phyloP scores from a whole-genome alignment of 2,888 invertebrate species.

The Luperina nickerlii region DNA sequence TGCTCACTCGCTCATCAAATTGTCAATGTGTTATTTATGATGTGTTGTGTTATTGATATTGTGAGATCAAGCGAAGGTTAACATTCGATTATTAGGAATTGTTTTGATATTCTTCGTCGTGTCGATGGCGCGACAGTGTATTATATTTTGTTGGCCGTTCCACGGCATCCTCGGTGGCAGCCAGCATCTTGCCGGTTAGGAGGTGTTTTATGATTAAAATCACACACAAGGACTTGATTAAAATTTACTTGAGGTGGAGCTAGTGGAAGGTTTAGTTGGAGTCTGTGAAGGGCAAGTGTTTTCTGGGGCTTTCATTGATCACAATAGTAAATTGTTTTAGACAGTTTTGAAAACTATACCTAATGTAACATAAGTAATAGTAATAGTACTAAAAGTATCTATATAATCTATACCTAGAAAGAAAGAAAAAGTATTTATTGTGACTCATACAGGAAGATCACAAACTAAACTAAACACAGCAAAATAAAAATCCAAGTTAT shows the following conservation, averaged over 20 bases:
- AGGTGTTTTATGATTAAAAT: constrained; percentile 1
- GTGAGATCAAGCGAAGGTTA: constrained; percentile 31
- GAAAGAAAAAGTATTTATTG: too few relatives aligned
- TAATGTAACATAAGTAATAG: too few relatives aligned
- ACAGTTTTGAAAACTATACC: background rate
- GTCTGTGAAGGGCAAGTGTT: background rate
- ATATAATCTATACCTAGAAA: too few relatives aligned
- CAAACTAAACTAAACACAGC: too few relatives aligned
- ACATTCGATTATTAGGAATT: constrained; percentile 15
- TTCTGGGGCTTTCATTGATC: background rate
- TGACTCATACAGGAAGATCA: too few relatives aligned
- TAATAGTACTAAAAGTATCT: too few relatives aligned
- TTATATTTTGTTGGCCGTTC: background rate
- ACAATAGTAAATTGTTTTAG: background rate
- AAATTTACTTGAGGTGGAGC: background rate
- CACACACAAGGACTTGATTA: constrained; percentile 2
- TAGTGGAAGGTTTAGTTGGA: background rate
- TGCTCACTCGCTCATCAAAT: constrained; percentile 50
- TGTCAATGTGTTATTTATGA: constrained; percentile 52
- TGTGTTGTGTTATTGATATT: constrained; percentile 37
- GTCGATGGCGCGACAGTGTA: background rate
- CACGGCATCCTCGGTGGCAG: background rate
- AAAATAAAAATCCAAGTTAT: too few relatives aligned
- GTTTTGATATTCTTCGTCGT: background rate
- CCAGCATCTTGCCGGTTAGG: too few relatives aligned